Evolutionary conservation across 2,797 vertebrate genomes (phyloP).

Genomic region (Falco columbarius): DNA sequence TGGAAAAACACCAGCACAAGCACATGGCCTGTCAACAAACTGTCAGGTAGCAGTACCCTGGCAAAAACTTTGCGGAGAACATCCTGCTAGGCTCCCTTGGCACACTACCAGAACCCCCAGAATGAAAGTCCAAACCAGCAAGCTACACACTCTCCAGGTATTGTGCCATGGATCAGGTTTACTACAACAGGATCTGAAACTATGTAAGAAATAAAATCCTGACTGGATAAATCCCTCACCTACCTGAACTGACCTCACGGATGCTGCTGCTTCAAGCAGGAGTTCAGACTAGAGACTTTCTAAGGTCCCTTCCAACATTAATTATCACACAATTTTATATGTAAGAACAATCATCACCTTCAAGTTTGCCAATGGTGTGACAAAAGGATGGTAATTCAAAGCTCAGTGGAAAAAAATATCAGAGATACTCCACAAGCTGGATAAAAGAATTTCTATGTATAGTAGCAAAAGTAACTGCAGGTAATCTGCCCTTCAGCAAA

Average conservation of each 20-base stretch:
- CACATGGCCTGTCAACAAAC: neutral
- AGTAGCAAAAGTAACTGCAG: neutral
- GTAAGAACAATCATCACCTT: neutral
- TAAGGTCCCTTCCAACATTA: neutral
- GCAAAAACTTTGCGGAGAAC: neutral
- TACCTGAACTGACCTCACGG: neutral
- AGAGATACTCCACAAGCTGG: neutral
- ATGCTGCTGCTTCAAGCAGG: neutral
- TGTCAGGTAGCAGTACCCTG: neutral
- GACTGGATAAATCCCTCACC: neutral
- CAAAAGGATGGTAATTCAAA: neutral
- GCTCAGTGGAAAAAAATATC: neutral
- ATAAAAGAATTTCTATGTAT: neutral
- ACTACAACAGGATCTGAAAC: neutral
- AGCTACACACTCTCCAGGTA: rapidly evolving
- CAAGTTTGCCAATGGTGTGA: neutral
- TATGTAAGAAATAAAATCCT: neutral
- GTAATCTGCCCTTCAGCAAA: neutral
- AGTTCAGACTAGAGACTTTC: neutral
- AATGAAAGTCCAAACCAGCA: neutral
- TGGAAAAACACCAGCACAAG: neutral
- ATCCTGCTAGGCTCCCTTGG: neutral
- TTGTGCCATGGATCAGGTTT: neutral
- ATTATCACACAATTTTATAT: neutral
- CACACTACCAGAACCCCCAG: neutral